Evolutionary conservation across 2,888 invertebrate species (phyloP).

Genomic region (Drepanosiphum platanoidis): DNA sequence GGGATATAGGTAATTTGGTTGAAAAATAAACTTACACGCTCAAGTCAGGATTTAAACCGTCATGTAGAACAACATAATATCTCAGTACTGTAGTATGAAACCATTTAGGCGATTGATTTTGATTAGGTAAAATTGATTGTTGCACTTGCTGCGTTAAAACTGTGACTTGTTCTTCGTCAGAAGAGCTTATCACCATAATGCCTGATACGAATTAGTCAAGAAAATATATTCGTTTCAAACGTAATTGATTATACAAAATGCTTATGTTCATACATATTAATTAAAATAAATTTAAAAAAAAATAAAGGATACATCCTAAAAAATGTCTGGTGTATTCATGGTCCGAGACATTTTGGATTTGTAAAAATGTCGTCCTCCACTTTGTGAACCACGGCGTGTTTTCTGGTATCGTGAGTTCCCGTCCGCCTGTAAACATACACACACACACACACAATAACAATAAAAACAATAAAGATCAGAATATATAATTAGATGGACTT

Average conservation of each 20-base stretch:
- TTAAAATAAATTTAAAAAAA: slow-evolving; percentile 71
- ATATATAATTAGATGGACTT: no score
- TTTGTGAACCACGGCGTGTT: slow-evolving; percentile 94
- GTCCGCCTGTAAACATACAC: slow-evolving; percentile 68
- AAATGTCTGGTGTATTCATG: slow-evolving; percentile 96
- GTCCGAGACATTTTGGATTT: slow-evolving; percentile 88
- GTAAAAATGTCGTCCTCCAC: slow-evolving; percentile 91
- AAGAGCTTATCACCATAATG: slow-evolving; percentile 71
- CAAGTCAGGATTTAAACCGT: slow-evolving; percentile 64
- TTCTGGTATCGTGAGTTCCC: slow-evolving; percentile 77
- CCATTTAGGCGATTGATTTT: slow-evolving; percentile 72
- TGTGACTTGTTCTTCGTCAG: slow-evolving; percentile 75
- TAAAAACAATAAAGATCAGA: neutral
- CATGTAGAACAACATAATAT: slow-evolving; percentile 65
- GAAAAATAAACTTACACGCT: slow-evolving; percentile 38
- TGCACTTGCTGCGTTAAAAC: slow-evolving; percentile 84
- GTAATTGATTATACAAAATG: neutral
- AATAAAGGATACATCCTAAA: slow-evolving; percentile 81
- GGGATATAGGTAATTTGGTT: no score
- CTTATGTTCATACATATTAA: no score
- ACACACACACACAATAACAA: no score
- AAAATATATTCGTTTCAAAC: slow-evolving; percentile 15
- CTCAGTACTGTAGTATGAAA: slow-evolving; percentile 64
- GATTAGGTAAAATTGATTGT: slow-evolving; percentile 78
- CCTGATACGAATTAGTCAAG: slow-evolving; percentile 65